These are phyloP conservation scores for Isotomurus palustris DNA, from an alignment of 2,888 invertebrate species.

Conservation along the genomic window DNA sequence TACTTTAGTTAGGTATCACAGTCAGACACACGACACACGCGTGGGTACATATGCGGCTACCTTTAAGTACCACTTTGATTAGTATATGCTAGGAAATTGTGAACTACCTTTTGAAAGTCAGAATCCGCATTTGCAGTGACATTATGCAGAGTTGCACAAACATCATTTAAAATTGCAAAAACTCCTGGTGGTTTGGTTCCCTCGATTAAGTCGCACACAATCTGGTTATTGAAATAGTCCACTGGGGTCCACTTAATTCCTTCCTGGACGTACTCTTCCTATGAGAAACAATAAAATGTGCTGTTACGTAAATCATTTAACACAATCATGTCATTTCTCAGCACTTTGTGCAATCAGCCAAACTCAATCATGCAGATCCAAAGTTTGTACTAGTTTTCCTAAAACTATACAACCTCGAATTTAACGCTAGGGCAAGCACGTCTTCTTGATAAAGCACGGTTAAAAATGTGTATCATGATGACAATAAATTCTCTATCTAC, in stretches of 20 bases:
- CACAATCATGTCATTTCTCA: neutral
- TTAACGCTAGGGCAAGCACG: slow-evolving; percentile 2
- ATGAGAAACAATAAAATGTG: slow-evolving; percentile 41
- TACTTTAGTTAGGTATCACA: too few species aligned
- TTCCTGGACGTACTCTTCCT: slow-evolving; percentile 65
- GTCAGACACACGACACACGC: neutral
- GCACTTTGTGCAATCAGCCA: neutral
- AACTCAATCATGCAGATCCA: neutral
- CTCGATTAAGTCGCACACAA: slow-evolving; percentile 66
- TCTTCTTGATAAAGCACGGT: too few species aligned
- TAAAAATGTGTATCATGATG: too few species aligned
- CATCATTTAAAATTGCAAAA: slow-evolving; percentile 63
- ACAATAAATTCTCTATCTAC: too few species aligned
- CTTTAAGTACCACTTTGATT: neutral
- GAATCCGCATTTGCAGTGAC: slow-evolving; percentile 61
- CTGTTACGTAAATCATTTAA: slow-evolving; percentile 4
- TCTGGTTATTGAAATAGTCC: slow-evolving; percentile 65
- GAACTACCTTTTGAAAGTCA: slow-evolving; percentile 55
- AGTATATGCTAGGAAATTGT: neutral
- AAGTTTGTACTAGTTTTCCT: neutral
- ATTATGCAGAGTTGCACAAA: slow-evolving; percentile 65
- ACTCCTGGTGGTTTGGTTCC: slow-evolving; percentile 61
- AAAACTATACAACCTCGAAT: neutral
- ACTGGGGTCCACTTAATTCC: slow-evolving; percentile 65
- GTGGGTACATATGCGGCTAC: neutral